Evolutionary conservation across 2,888 invertebrate species (phyloP), one percentile per base, ranked within the genome.

Genomic region (Troides aeacus): DNA sequence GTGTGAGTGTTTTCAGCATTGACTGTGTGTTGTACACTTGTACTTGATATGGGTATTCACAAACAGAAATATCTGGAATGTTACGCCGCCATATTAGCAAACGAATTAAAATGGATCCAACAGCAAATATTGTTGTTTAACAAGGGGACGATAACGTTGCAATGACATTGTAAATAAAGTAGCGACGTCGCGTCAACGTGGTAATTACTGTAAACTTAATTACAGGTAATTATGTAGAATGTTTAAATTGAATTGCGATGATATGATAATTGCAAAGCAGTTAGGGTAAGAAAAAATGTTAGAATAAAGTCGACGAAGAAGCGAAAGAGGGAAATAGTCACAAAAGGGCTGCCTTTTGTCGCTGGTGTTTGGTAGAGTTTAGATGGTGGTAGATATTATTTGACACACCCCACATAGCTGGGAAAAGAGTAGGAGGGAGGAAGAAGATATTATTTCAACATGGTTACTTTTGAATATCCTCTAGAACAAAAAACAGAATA

Each of bases 81-180:
- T n/a, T 53, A 53, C 53, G n/a, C 15, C 53, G 53, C n/a, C 12
- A 24, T 58, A 46, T 68, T 42, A 53, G 61, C 21, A 15, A 46
- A 6, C 39, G 56, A 53, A 42, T 53, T 53, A 61, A 18, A 64
- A 53, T 42, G 23, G 53, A 64, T 36, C 39, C 24, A 6, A n/a
- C 56, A 39, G 56, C 60, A 53, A 69, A 69, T 56, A 61, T 61
- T 65, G 30, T 39, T 59, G 58, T 65, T 59, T 64, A 36, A 68
- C 64, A 53, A 57, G n/a, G 57, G 23, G 30, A 46, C 57, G 68
- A 64, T 64, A 61, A 64, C 17, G 24, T 62, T 59, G 65, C 24
- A 56, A 46, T 56, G 62, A 24, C 62, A 53, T 65, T 61, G 69
- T 57, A 61, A 69, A 64, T 69, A 57, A 53, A 46, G 24, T 58